Evolutionary conservation across 1,140 invertebrate species (phyloP), one percentile per base, ranked within the genome.

Genomic region (Plectrocnemia conspersa): DNA sequence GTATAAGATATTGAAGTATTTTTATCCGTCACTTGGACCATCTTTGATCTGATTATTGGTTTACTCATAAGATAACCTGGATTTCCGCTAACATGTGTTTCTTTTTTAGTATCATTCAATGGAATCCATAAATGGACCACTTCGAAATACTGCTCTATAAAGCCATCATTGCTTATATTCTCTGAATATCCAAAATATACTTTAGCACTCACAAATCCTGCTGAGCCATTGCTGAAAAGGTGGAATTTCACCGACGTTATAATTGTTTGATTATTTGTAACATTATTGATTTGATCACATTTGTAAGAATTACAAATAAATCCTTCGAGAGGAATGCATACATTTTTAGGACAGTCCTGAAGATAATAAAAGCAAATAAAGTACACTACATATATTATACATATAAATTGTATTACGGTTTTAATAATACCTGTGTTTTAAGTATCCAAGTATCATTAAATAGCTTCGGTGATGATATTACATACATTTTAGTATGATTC

Each of bases 51-150:
- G 47, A 85, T 68, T 22, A 88, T 73, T 2, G 84, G 83, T 62
- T 79, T 79, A 4, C 79, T 80, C 6, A 72, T 44, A 7, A 78
- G 61, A 63, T 88, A 88, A 3, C 85, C 84, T 11, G 84, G 82
- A 68, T 83, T 84, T 41, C 85, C 85, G 68, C 84, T 87, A 33
- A 78, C 63, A 40, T 63, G 61, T 64, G 71, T 63, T 9, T 73
- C 65, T 40, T 63, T 58, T 36, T 65, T 65, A 27, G 64, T 58
- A 9, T 64, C 54, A 47, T 69, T 65, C 33, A 66, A 56, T 32
- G 71, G 66, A 23, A 61, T 62, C 79, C 80, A 81, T 33, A 72
- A 50, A 59, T 77, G 81, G 16, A 62, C 63, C 0, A 79, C 66
- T 59, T 74, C 65, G 49, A 79, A 77, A 22, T 72, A 58, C 68